Evolutionary conservation across 2,797 vertebrate genomes (phyloP), one percentile per base, ranked within the genome.

Genomic region (Coranthus polyacanthus): DNA sequence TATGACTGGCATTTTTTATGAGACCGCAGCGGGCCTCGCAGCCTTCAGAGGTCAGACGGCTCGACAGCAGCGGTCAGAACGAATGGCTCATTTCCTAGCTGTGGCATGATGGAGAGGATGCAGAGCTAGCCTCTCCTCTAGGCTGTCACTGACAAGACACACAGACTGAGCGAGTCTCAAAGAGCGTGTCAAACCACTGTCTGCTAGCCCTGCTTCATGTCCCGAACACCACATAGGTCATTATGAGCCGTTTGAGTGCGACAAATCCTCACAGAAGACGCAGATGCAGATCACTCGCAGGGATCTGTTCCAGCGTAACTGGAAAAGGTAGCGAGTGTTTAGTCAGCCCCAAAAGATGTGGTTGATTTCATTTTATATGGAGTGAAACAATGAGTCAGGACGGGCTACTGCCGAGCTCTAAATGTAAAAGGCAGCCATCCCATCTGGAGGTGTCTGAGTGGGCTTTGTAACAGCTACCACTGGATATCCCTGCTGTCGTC

Each of bases 291-390:
- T 81, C 67, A 55, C 52, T 75, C 45, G 38, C 21, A 54, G 54
- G 60, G 46, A 58, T 82, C 66, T 81, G 60, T 34, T 75, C 46
- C 51, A 60, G 70, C 12, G 11, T 62, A 74, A 75, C 64, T 59
- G 81, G 67, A 68, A 68, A 81, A 81, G 76, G 84, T 84, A 80
- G 78, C 80, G 46, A 29, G 60, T 39, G 49, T 64, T 78, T 57
- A 63, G 66, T 77, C 75, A 26, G 59, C 70, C 72, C 60, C 55
- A 55, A 66, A 86, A 86, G 84, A 87, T 78, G 85, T 84, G 88
- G 88, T 88, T 88, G 87, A 85, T 88, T 89, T 90, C 52, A 83
- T 88, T 90, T 92, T 88, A 91, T 89, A 86, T 89, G 85, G 83
- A 90, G 83, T 91, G 85, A 91, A 89, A 90, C 88, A 88, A 86